Percentiles rank a stretch among this genome's conserved stretches.
Conservation (phyloP, 2,113 vertebrate species). For the Hemibagrus wyckioides region DNA sequence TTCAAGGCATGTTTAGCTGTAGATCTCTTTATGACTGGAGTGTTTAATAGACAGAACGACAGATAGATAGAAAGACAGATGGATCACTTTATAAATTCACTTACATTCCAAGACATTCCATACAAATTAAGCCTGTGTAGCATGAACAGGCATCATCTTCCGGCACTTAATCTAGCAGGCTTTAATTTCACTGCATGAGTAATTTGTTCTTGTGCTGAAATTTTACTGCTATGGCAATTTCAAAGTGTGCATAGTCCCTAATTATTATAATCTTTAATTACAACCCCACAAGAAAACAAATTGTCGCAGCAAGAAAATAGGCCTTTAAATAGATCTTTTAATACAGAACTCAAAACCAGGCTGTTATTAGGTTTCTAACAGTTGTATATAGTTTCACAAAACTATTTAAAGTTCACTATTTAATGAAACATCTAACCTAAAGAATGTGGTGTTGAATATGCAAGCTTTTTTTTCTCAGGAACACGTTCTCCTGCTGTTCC, state of each 20-base stretch:
- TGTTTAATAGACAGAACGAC: background rate
- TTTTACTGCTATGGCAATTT: background rate
- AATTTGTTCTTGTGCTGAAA: background rate
- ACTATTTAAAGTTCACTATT: conserved; percentile 14
- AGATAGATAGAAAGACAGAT: background rate
- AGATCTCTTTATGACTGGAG: background rate
- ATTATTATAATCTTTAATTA: conserved; percentile 18
- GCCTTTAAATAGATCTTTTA: background rate
- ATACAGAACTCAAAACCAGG: background rate
- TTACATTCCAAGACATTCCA: background rate
- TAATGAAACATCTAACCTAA: background rate
- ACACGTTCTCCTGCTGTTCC: background rate
- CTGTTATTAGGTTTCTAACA: background rate
- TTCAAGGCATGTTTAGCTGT: background rate
- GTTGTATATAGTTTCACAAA: background rate
- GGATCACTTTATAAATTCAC: no score
- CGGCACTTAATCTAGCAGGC: background rate
- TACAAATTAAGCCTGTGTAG: background rate
- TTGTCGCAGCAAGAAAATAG: background rate
- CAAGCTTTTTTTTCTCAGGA: background rate
- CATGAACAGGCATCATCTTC: background rate
- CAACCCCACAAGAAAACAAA: conserved; percentile 20
- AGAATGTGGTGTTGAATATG: background rate
- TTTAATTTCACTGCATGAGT: background rate
- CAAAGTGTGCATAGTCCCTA: conserved; percentile 3